Conservation (phyloP, 35 echinoderm and acorn worm genomes). For the Patiria miniata region DNA sequence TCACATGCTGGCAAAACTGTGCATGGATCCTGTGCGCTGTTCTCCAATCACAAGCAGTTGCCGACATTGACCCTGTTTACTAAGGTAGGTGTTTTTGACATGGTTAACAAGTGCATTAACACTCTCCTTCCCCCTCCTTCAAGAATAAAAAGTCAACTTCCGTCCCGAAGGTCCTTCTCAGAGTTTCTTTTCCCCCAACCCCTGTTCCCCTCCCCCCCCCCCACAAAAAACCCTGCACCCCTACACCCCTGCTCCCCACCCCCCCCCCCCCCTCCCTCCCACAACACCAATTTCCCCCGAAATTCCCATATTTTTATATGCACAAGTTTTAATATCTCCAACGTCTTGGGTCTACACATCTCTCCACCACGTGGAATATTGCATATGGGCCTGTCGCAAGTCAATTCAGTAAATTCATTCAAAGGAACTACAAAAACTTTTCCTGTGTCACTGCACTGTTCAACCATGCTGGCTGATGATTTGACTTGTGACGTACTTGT, state of each 20-base stretch:
- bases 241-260: neutral
- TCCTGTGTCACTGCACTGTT: too few species aligned
- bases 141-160: neutral
- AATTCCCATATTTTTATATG: neutral
- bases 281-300: neutral
- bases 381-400: too few species aligned
- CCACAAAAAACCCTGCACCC: neutral
- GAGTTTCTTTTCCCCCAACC: too few species aligned
- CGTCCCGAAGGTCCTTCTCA: neutral
- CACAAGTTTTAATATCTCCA: neutral
- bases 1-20: neutral
- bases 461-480: too few species aligned
- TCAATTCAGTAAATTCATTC: too few species aligned
- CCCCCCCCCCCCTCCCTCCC: neutral
- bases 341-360: too few species aligned
- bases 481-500: too few species aligned
- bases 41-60: neutral
- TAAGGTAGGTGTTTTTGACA: neutral
- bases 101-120: neutral
- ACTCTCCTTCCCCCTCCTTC: neutral
- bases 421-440: too few species aligned
- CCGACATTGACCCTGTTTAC: constrained; percentile 5
- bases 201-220: neutral
- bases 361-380: too few species aligned
- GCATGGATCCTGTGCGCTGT: neutral